These are phyloP conservation scores for Yponomeuta sedellus DNA, from an alignment of 2,888 invertebrate species.

Conservation along the genomic window DNA sequence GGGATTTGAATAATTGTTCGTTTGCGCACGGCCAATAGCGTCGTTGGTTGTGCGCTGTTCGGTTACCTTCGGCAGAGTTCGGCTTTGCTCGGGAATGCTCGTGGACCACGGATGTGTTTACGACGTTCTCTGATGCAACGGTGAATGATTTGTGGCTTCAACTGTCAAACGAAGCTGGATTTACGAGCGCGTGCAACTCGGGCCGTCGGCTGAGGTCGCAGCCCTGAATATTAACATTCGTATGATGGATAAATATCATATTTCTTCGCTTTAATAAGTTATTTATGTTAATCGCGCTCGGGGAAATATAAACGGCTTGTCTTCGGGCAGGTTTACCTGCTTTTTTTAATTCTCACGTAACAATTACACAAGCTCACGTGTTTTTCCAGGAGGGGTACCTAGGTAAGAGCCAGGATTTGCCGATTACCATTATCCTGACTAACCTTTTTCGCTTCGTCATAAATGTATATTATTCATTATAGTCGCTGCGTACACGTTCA, in stretches of 20 bases:
- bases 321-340: neutral
- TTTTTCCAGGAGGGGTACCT: too few relatives aligned
- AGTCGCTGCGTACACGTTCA: too few relatives aligned
- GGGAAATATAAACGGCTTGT: neutral
- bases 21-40: slow-evolving; percentile 60
- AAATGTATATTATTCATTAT: too few relatives aligned
- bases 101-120: slow-evolving; percentile 57
- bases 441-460: too few relatives aligned
- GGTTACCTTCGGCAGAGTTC: slow-evolving; percentile 44
- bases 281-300: slow-evolving; percentile 38
- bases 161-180: slow-evolving; percentile 51
- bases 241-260: slow-evolving; percentile 48
- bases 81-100: slow-evolving; percentile 63
- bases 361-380: too few relatives aligned
- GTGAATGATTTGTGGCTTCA: slow-evolving; percentile 69
- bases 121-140: slow-evolving; percentile 54
- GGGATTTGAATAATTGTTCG: slow-evolving; percentile 73
- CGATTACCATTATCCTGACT: too few relatives aligned
- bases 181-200: slow-evolving; percentile 57
- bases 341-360: too few relatives aligned
- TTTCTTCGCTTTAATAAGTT: slow-evolving; percentile 44
- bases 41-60: slow-evolving; percentile 51
- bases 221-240: slow-evolving; percentile 37
- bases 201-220: slow-evolving; percentile 27
- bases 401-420: too few relatives aligned